Evolutionary conservation across 2,888 invertebrate species (phyloP), one percentile per base, ranked within the genome.

Genomic region (Chloroclystis v-ata): DNA sequence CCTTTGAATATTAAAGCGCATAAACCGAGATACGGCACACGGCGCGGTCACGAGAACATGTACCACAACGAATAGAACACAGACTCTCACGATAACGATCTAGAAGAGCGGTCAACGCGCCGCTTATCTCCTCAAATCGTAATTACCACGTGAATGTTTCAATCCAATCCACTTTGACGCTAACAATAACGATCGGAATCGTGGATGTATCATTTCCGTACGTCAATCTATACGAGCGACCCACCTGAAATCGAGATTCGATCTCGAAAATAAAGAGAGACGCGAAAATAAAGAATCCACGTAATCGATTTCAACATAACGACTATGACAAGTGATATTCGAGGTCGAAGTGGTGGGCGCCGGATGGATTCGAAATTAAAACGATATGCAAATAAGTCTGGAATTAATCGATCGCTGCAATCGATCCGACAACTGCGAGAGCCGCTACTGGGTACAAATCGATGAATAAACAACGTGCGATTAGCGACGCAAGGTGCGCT

Each of bases 81-180:
- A 64, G 47, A 49, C 32, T 65, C 53, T 55, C 57, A 52, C 60
- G 75, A 77, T 77, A 68, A 60, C 59, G 62, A 76, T 75, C 73
- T 70, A 53, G 60, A 60, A 61, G 65, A 63, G 63, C 67, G 62
- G 63, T 63, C 69, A 67, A 70, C 67, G 62, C 65, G 63, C 63
- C 65, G 55, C 68, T 80, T 80, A 84, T 82, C 85, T 67, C 61
- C 69, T 53, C 55, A 60, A 76, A 85, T 83, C 82, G 69, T 82
- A 84, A 84, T 85, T 82, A 82, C 76, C 67, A 69, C 74, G 77
- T 82, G 83, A 82, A 82, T 79, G 80, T 82, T 82, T 83, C 80
- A 80, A 83, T 83, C 78, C 69, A 67, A 74, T 77, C 70, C 69
- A 72, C 65, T 78, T 82, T 78, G 65, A 73, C 73, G 73, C 78